Base-by-base conservation (phyloP, 2,888 invertebrate genomes). In the Syrphus vitripennis region DNA sequence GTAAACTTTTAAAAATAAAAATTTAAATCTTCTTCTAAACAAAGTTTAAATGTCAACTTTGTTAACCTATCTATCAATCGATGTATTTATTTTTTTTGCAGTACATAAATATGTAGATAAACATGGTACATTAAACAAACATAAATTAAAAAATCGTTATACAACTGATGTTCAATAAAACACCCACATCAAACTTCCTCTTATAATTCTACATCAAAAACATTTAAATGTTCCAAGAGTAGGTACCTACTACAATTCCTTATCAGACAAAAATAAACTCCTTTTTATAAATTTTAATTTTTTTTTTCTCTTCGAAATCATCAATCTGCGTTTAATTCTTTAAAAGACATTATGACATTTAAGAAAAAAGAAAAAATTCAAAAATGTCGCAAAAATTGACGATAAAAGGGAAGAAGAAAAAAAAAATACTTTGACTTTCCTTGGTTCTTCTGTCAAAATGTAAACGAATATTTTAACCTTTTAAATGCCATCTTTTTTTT, bases 401-500 rank as follows among this genome's bases (percentile, higher is more conserved):
- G 14, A 48, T 55, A 45, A 21, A 57, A 57, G 0, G n/a, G 5
- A 40, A 34, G 12, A 12, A 7, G 9, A 10, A 40, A 40, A 40
- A n/a, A 40, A n/a, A n/a, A 16, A 4, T 40, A 16, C 40, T 40
- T 40, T 16, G 40, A 31, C 4, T 40, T 9, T 10, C 34, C 1
- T 34, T 34, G 9, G 34, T 12, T 34, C 12, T 3, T 45, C 21
- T 67, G 65, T 57, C 24, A 37, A 53, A 69, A 74, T 70, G 59
- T 61, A 59, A 75, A 75, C 75, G 75, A 61, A 81, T 34, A 63
- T 45, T 42, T 29, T 61, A 80, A 72, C 80, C 74, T 50, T 74
- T 70, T 76, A 76, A 82, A 82, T 65, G 65, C 24, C 59, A 65
- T 82, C 71, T 76, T 59, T n/a, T n/a, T n/a, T n/a, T n/a, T n/a